Evolutionary conservation across 2,797 vertebrate genomes (phyloP), one percentile per base, ranked within the genome.

Genomic region (Mormyrops boulengeri): DNA sequence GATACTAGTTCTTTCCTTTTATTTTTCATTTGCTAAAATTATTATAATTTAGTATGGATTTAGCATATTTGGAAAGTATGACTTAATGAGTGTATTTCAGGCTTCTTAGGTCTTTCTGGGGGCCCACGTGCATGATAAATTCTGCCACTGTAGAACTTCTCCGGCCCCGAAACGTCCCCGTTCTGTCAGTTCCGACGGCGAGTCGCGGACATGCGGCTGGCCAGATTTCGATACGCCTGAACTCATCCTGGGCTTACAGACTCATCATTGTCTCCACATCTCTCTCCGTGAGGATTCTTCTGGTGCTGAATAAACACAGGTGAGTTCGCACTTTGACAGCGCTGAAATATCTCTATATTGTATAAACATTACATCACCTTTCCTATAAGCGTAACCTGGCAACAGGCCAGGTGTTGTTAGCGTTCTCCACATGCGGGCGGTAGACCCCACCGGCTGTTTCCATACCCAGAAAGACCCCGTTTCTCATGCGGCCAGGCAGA

Each of bases 331-430:
- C 92, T 93, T 92, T 96, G 95, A 96, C 95, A 96, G 94, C 91
- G 90, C 92, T 94, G 93, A 95, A 95, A 94, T 95, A 94, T 94
- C 92, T 93, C 94, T 94, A 93, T 95, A 93, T 94, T 95, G 94
- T 95, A 95, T 91, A 96, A 96, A 96, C 95, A 96, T 96, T 95
- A 95, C 94, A 94, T 96, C 94, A 96, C 85, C 93, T 89, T 55
- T 69, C 88, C 92, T 92, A 93, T 95, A 95, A 95, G 94, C 92
- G 92, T 88, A 50, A 93, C 93, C 93, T 95, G 95, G 94, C 94
- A 95, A 93, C 92, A 92, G 91, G 95, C 92, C 95, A 94, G 87
- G 38, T 92, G 91, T 93, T 94, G 94, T 94, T 94, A 91, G 90
- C 87, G 89, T 89, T 88, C 87, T 69, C 89, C 12, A 8, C 55